A percentile compares a stretch with the other conserved stretches of the same genome.
Conservation (phyloP, 2,113 vertebrate genomes). For the Tetrax tetrax region DNA sequence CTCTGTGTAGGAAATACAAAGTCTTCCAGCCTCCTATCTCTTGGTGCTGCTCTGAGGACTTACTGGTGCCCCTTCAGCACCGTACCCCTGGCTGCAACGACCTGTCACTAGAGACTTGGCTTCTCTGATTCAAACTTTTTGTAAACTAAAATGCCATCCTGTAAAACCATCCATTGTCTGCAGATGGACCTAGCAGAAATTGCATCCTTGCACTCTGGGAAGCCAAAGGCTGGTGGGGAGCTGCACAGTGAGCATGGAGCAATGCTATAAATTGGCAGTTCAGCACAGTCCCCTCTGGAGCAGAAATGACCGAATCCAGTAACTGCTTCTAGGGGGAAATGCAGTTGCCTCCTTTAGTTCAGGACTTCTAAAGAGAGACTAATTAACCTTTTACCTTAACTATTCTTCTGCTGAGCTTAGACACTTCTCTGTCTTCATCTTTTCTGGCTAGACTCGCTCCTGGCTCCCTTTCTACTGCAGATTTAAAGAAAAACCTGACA, state of each 20-base stretch:
- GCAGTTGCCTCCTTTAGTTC: background rate
- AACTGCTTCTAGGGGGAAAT: background rate
- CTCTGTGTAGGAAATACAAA: background rate
- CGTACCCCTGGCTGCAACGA: background rate
- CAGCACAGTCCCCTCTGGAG: background rate
- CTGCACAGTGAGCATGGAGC: background rate
- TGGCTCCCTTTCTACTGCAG: background rate
- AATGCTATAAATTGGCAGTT: background rate
- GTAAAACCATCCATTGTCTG: background rate
- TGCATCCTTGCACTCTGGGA: background rate
- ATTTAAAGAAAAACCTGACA: constrained; percentile 25
- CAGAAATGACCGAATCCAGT: background rate
- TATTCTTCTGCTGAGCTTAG: background rate
- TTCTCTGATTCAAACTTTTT: background rate
- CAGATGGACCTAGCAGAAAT: background rate
- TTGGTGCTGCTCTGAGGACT: background rate
- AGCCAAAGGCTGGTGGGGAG: background rate
- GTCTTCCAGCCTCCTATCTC: background rate
- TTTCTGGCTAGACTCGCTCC: background rate
- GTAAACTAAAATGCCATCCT: background rate
- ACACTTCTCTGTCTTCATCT: background rate
- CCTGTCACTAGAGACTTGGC: background rate
- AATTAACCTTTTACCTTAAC: constrained; percentile 29
- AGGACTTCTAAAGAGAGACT: background rate
- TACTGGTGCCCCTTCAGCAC: background rate